Conservation (phyloP, 2,113 vertebrate species). For the Sapayoa aenigma region DNA sequence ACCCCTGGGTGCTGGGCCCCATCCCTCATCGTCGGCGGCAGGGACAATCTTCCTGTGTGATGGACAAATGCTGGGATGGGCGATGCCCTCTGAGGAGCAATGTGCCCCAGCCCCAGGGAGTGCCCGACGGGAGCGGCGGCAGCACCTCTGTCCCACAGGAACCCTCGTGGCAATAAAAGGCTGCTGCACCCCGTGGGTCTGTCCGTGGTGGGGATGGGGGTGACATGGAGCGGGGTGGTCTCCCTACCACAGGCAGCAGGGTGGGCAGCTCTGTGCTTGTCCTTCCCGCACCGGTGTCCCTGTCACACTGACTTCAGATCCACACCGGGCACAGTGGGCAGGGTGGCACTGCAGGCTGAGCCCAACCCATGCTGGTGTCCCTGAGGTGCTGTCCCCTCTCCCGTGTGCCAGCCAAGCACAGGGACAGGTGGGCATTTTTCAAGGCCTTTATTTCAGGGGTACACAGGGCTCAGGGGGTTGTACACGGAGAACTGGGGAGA, state of each 20-base stretch:
- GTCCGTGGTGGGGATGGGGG: rapidly evolving
- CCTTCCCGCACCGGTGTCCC: not conserved
- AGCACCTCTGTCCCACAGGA: not conserved
- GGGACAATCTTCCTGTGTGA: not conserved
- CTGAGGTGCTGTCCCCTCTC: not conserved
- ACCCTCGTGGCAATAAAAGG: not conserved
- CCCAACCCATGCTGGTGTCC: not conserved
- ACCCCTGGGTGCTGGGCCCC: not conserved
- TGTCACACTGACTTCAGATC: rapidly evolving
- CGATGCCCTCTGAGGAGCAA: not conserved
- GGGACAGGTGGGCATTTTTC: not conserved
- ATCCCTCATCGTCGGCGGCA: rapidly evolving
- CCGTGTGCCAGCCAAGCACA: rapidly evolving
- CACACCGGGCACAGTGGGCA: rapidly evolving
- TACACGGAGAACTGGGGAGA: not conserved
- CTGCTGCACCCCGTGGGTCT: not conserved
- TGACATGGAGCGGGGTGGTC: not conserved
- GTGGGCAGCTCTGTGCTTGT: not conserved
- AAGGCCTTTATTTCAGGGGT: conserved; percentile 34
- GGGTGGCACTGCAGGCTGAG: rapidly evolving
- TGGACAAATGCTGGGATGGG: not conserved
- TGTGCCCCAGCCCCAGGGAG: not conserved
- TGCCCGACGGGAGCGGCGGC: rapidly evolving
- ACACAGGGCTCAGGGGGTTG: not conserved
- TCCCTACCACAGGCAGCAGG: rapidly evolving